phyloP scores from a whole-genome alignment of 2,113 vertebrate species.

The Epinephelus cyanopodus region DNA sequence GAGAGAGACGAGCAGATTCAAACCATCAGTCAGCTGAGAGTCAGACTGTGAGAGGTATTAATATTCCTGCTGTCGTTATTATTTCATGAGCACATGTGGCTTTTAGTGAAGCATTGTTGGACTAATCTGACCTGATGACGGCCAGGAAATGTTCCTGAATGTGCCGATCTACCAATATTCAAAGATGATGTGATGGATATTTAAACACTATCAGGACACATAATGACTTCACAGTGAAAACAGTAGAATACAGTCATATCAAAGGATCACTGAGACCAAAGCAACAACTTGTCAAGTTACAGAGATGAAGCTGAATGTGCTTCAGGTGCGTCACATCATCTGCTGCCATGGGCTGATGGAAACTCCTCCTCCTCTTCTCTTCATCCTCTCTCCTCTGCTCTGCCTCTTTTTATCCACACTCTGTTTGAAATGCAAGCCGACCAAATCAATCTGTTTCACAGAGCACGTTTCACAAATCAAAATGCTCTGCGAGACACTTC shows the following conservation, averaged over 20 bases:
- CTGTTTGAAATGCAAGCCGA: slow-evolving; percentile 29
- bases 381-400: slow-evolving; percentile 16
- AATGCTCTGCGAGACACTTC: slow-evolving; percentile 30
- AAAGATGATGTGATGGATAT: not conserved
- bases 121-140: slow-evolving; percentile 18
- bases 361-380: slow-evolving; percentile 16
- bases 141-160: slow-evolving; percentile 1
- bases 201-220: no score
- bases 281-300: not conserved
- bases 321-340: slow-evolving; percentile 7
- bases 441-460: slow-evolving; percentile 46
- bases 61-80: no score
- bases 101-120: slow-evolving; percentile 18
- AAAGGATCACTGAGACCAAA: not conserved
- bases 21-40: not conserved
- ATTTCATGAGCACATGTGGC: slow-evolving; percentile 4
- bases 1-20: not conserved
- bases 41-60: no score
- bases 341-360: not conserved
- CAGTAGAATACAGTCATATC: not conserved
- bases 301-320: slow-evolving; percentile 6
- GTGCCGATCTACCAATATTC: not conserved
- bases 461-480: slow-evolving; percentile 35
- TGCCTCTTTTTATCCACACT: slow-evolving; percentile 2
- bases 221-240: no score